Evolutionary conservation across 2,888 invertebrate species (phyloP), one percentile per base, ranked within the genome.

Genomic region (Lampropteryx suffumata): DNA sequence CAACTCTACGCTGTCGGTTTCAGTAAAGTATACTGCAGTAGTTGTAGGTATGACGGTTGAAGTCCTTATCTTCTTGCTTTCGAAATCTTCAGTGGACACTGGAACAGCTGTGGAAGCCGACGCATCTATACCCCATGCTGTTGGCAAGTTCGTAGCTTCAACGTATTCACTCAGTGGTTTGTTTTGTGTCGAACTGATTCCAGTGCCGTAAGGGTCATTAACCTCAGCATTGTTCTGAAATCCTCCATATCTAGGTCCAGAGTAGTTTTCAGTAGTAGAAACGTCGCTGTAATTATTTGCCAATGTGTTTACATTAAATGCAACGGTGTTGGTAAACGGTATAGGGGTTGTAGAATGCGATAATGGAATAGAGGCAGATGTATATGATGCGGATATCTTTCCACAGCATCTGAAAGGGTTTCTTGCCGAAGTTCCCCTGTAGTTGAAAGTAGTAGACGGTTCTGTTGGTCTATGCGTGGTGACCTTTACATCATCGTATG

Each of bases 131-230:
- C 87, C 90, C 89, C 90, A 91, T 34, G 83, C 83, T 12, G 85
- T 73, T 3, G 91, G 89, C 37, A 89, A 61, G 48, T 87, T 85
- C 2, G 88, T 87, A n/a, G 76, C 80, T 76, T 85, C 82, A 10
- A 83, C 73, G 29, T 88, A 86, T 10, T 91, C 91, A 35, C 77
- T 90, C 4, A 85, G 64, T 1, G 91, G 90, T 63, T 90, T 89
- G 0, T 89, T 84, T 14, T 86, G 80, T 13, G 79, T 80, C 0
- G 86, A 82, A 43, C 79, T 81, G 0, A 86, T 75, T 21, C 83
- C 83, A 45, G 75, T 79, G 0, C 91, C 91, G 39, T 92, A 92
- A 5, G 91, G 87, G 26, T 82, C 74, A 37, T 76, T 73, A 6
- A 61, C 57, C 2, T 73, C 59, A 8, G 83, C 84, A 58, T 91